Percentiles rank a stretch among this genome's conserved stretches.
Evolutionary conservation across 2,888 invertebrate genomes (phyloP).

Genomic region (Rhamnusium bicolor): DNA sequence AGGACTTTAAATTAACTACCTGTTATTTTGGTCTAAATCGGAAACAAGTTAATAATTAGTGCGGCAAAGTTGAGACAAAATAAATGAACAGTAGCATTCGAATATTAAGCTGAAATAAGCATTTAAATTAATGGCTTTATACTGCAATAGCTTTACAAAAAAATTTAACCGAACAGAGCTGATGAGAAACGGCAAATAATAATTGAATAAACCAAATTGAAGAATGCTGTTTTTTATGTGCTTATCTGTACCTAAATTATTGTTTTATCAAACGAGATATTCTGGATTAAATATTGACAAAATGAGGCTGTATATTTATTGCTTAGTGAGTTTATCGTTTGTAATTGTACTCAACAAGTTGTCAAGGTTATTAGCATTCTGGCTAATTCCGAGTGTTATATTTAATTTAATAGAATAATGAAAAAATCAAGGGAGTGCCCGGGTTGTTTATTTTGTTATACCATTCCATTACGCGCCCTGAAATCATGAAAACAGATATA

Average conservation of each 20-base stretch:
- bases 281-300: not conserved
- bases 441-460: not conserved
- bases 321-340: not conserved
- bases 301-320: not conserved
- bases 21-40: not conserved
- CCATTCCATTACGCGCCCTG: constrained; percentile 3
- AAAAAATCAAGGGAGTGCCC: constrained; percentile 12
- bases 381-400: not conserved
- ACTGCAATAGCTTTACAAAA: not conserved
- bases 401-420: constrained; percentile 4
- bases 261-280: constrained; percentile 11
- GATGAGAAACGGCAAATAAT: constrained; percentile 6
- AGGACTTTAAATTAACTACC: not conserved
- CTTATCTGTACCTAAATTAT: not conserved
- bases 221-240: constrained; percentile 4
- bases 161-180: not conserved
- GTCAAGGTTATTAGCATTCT: not conserved
- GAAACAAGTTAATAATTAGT: not conserved
- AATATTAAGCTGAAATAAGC: not conserved
- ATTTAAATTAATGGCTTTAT: constrained; percentile 6
- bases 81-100: not conserved
- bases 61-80: not conserved
- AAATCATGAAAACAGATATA: constrained; percentile 1
- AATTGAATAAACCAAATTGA: not conserved
- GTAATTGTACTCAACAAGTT: not conserved